Percentiles rank a stretch among this genome's conserved stretches.
Conservation (phyloP, 2,113 vertebrate species). For the Grammomys surdaster region DNA sequence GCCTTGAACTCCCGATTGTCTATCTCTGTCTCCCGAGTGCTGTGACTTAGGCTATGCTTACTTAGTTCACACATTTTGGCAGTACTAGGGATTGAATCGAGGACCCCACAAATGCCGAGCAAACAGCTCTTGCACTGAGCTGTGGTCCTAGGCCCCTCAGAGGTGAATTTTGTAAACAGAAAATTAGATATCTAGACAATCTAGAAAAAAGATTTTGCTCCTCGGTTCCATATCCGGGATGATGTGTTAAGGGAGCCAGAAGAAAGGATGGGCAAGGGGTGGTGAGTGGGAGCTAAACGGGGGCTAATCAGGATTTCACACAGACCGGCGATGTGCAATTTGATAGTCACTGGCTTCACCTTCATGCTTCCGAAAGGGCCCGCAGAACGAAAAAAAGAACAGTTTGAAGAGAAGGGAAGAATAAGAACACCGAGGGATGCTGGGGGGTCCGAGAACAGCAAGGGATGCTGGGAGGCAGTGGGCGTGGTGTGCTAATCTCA, state of each 20-base stretch:
- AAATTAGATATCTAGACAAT: neutral
- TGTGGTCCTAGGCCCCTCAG: neutral
- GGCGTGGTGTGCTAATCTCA: neutral
- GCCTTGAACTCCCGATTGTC: neutral
- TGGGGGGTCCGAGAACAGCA: neutral
- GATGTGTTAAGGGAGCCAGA: neutral
- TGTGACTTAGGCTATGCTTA: neutral
- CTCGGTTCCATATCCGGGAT: conserved; percentile 14
- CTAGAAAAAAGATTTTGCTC: conserved; percentile 25
- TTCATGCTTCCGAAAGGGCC: neutral
- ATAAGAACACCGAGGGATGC: conserved; percentile 10
- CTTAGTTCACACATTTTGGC: neutral
- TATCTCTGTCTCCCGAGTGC: neutral
- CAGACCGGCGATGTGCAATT: neutral
- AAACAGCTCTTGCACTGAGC: neutral
- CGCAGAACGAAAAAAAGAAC: neutral
- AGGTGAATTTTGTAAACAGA: conserved; percentile 43
- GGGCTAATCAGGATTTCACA: neutral
- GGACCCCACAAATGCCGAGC: neutral
- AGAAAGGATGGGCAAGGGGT: neutral
- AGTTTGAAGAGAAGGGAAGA: neutral
- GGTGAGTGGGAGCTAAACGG: neutral
- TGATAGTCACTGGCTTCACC: neutral
- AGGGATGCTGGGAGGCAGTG: neutral
- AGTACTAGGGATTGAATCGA: neutral